These are phyloP conservation scores for Venusia cambrica DNA, from an alignment of 2,888 invertebrate genomes.

Conservation along the genomic window DNA sequence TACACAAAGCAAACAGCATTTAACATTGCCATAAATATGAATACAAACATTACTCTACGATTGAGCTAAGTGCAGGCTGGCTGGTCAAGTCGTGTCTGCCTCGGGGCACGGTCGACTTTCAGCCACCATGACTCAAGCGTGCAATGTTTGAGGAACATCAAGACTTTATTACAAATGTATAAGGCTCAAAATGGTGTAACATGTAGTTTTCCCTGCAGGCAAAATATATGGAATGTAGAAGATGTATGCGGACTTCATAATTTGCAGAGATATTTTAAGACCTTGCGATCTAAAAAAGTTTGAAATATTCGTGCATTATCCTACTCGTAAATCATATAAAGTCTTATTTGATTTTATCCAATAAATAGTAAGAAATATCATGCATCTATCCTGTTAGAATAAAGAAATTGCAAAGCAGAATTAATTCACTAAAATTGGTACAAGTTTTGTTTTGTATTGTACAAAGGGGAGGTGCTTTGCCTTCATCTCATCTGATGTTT, in stretches of 20 bases:
- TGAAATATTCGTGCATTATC: no score
- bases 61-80: slow-evolving; percentile 41
- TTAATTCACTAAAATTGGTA: no score
- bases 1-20: slow-evolving; percentile 27
- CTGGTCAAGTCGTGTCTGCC: slow-evolving; percentile 61
- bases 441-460: no score
- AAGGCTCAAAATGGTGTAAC: slow-evolving; percentile 9
- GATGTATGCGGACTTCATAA: slow-evolving; percentile 21
- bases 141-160: slow-evolving; percentile 30
- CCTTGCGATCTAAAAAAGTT: neutral
- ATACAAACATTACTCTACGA: slow-evolving; percentile 34
- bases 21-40: slow-evolving; percentile 37
- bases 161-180: slow-evolving; percentile 8
- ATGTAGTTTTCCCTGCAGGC: slow-evolving; percentile 17
- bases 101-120: slow-evolving; percentile 52
- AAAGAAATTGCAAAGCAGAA: no score
- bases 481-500: no score
- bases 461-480: no score
- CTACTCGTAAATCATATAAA: no score
- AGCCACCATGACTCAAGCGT: slow-evolving; percentile 46
- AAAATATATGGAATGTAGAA: slow-evolving; percentile 22
- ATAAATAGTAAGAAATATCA: no score
- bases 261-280: slow-evolving; percentile 15
- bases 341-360: no score
- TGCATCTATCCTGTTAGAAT: no score